Percentiles rank a stretch among this genome's conserved stretches.
These are phyloP conservation scores for Argyrosomus japonicus DNA, from an alignment of 2,113 vertebrate genomes.

Conservation along the genomic window DNA sequence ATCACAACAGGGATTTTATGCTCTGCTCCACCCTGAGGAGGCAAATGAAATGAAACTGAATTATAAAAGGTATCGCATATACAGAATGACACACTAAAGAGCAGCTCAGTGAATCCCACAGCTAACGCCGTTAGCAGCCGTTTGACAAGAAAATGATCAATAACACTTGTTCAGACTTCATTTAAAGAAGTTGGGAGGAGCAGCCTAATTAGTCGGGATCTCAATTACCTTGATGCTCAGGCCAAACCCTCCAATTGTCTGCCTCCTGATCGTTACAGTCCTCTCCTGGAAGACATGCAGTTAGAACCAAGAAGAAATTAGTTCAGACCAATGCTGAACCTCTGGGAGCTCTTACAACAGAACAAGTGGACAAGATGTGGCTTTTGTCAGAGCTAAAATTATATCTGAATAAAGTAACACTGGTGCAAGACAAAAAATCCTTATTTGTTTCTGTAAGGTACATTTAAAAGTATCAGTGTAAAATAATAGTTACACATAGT, in stretches of 20 bases:
- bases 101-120: background rate
- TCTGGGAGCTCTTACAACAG: conserved; percentile 9
- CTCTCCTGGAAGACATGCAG: conserved; percentile 89
- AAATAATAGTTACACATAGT: no score
- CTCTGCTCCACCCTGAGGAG: conserved; percentile 94
- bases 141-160: conserved; percentile 60
- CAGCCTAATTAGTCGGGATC: conserved; percentile 52
- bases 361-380: background rate
- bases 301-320: conserved; percentile 34
- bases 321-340: conserved; percentile 25
- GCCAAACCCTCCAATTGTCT: conserved; percentile 97
- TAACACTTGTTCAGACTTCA: conserved; percentile 64
- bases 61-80: conserved; percentile 10
- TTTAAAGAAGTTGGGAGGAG: conserved; percentile 49
- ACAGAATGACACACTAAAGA: conserved; percentile 8
- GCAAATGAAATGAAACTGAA: conserved; percentile 62
- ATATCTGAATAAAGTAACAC: background rate
- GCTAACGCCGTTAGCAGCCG: conserved; percentile 15
- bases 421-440: background rate
- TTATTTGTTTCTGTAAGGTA: background rate
- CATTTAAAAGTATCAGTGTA: background rate
- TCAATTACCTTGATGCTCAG: conserved; percentile 97
- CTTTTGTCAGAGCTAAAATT: background rate
- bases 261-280: conserved; percentile 97
- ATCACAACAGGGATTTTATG: conserved; percentile 98